Base-by-base conservation (phyloP, 2,113 vertebrate genomes). In the Balaenoptera acutorostrata region DNA sequence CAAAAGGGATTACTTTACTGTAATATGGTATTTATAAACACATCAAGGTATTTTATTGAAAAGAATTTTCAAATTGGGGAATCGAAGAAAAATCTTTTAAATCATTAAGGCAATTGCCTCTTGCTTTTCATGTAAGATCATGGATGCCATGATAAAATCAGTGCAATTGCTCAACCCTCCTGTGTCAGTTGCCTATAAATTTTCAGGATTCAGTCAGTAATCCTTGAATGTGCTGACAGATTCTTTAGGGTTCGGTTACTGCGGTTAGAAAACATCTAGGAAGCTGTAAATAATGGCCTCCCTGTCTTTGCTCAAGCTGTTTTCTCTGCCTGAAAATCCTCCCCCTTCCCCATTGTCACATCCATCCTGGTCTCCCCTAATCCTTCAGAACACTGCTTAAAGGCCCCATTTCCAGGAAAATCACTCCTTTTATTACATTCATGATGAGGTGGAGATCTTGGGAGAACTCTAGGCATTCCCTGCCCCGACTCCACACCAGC, bases 171-270 rank as follows among this genome's bases (percentile, higher is more conserved):
- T 96, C 83, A 93, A 41, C 93, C 71, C 46, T 96, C 36, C n/a
- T 82, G 14, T 94, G 77, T 81, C 80, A 71, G 68, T 93, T 88
- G 95, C 74, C 87, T 96, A 44, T 92, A 97, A 84, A 95, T 96
- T 97, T 97, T 93, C 78, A 95, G 59, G 82, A 93, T 80, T 95
- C 86, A 90, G 81, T 88, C 33, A 78, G 86, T 64, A 69, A 36
- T 77, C 72, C 21, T 80, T 0, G 17, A 82, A 93, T 68, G 93
- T 97, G 95, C 64, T 97, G 96, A 98, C 97, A 97, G 82, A 87
- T 81, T 95, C 71, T 97, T 82, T 91, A 97, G 49, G 82, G 52
- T 97, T 97, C 86, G 93, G 95, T 96, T 97, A 97, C 91, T 97
- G 96, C 10, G 93, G 96, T 96, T 96, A 94, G 96, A 83, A 97